Percentiles rank a stretch among this genome's conserved stretches.
Evolutionary conservation across 2,888 invertebrate species (phyloP).

Genomic region (Apomyelois bistriatella): DNA sequence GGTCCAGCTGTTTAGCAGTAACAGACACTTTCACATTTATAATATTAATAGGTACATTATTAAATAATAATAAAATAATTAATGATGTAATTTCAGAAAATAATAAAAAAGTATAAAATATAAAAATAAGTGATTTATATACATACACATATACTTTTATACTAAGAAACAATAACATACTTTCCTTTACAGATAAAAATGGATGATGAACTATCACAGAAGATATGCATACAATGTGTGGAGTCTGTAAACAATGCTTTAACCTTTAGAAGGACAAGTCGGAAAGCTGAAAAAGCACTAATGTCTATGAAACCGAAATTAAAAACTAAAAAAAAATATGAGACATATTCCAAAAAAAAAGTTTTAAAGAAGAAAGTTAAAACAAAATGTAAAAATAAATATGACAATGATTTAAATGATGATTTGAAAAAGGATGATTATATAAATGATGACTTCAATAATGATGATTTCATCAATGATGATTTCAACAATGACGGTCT

Average conservation of each 20-base stretch:
- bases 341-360: conserved; percentile 18
- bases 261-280: conserved; percentile 39
- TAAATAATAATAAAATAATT: too few relatives aligned
- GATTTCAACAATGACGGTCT: conserved; percentile 33
- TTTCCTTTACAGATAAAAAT: conserved; percentile 29
- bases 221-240: conserved; percentile 38
- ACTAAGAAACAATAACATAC: background rate
- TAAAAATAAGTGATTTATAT: too few relatives aligned
- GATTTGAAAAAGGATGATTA: conserved; percentile 9
- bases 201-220: conserved; percentile 36
- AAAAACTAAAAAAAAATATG: conserved; percentile 29
- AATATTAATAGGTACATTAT: too few relatives aligned
- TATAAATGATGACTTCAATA: conserved; percentile 25
- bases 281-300: conserved; percentile 32
- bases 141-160: too few relatives aligned
- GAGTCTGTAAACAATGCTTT: conserved; percentile 32
- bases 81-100: too few relatives aligned
- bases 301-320: conserved; percentile 13
- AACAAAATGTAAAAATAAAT: background rate
- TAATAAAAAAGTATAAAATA: too few relatives aligned
- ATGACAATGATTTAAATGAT: conserved; percentile 9
- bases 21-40: too few relatives aligned
- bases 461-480: conserved; percentile 30
- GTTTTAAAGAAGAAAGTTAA: conserved; percentile 16
- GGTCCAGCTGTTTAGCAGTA: too few relatives aligned